phyloP scores from a whole-genome alignment of 2,113 vertebrate genomes.

The human (Homo sapiens) region DNA sequence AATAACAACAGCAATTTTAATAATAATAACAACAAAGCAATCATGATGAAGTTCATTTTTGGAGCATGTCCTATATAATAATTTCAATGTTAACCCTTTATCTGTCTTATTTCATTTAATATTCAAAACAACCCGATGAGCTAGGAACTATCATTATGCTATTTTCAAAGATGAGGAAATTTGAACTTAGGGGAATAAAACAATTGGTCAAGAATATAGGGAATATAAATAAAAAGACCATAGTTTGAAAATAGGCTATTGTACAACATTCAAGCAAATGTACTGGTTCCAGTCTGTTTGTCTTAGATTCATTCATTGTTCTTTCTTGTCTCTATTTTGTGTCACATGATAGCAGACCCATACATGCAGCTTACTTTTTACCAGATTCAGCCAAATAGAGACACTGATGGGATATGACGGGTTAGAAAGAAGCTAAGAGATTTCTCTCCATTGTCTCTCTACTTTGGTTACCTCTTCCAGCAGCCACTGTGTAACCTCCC shows the following conservation, averaged over 20 bases:
- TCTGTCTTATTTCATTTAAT: neutral
- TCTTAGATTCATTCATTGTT: neutral
- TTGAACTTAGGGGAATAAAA: neutral
- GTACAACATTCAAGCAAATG: neutral
- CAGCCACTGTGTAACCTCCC: neutral
- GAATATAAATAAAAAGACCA: neutral
- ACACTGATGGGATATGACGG: neutral
- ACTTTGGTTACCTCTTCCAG: neutral
- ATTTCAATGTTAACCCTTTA: neutral
- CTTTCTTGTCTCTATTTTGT: neutral
- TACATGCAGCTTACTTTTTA: neutral
- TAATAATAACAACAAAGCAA: constrained; percentile 13
- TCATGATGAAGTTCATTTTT: neutral
- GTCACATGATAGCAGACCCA: neutral
- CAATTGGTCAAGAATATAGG: neutral
- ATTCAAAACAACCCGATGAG: neutral
- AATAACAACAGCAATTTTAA: neutral
- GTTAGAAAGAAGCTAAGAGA: neutral
- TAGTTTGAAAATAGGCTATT: neutral
- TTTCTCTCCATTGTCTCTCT: neutral
- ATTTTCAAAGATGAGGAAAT: neutral
- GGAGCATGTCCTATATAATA: neutral
- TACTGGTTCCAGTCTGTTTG: neutral
- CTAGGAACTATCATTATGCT: neutral
- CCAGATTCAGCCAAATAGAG: neutral